These are phyloP conservation scores for Yoshiicerus persimilis DNA, from an alignment of 1,140 invertebrate species.

Conservation along the genomic window DNA sequence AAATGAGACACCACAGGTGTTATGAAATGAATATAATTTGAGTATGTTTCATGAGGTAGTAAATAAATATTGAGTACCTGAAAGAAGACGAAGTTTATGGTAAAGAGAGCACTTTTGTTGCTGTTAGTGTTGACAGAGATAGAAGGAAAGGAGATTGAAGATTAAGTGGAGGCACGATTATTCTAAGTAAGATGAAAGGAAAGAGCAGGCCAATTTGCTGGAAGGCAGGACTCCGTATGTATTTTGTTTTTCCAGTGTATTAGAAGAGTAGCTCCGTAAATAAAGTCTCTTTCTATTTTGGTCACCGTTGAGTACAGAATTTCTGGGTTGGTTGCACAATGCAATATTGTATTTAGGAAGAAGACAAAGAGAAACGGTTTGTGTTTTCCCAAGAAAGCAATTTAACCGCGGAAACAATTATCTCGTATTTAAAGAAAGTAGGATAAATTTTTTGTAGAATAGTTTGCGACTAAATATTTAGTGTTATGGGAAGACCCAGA, in stretches of 20 bases:
- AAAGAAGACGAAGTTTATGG: not conserved
- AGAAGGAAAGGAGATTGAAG: not conserved
- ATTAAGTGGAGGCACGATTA: not conserved
- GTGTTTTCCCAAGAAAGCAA: not conserved
- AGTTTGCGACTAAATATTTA: not conserved
- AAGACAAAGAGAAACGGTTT: not conserved
- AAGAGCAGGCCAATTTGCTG: not conserved
- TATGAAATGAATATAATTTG: not conserved
- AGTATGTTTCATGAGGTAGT: not conserved
- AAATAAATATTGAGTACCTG: slow-evolving; percentile 8
- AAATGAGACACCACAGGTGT: not conserved
- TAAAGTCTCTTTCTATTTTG: too few relatives aligned
- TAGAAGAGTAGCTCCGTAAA: too few relatives aligned
- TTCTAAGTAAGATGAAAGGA: not conserved
- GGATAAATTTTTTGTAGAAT: not conserved
- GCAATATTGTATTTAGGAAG: too few relatives aligned
- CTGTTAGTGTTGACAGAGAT: not conserved
- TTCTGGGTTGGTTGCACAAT: too few relatives aligned
- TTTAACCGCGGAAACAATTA: not conserved
- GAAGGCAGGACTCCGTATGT: not conserved
- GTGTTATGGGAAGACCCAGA: too few relatives aligned
- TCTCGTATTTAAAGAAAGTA: not conserved
- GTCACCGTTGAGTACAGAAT: too few relatives aligned
- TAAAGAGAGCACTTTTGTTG: not conserved
- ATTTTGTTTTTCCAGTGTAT: too few relatives aligned